Evolutionary conservation across 2,888 invertebrate genomes (phyloP), one percentile per base, ranked within the genome.

Genomic region (Julus scanicus): DNA sequence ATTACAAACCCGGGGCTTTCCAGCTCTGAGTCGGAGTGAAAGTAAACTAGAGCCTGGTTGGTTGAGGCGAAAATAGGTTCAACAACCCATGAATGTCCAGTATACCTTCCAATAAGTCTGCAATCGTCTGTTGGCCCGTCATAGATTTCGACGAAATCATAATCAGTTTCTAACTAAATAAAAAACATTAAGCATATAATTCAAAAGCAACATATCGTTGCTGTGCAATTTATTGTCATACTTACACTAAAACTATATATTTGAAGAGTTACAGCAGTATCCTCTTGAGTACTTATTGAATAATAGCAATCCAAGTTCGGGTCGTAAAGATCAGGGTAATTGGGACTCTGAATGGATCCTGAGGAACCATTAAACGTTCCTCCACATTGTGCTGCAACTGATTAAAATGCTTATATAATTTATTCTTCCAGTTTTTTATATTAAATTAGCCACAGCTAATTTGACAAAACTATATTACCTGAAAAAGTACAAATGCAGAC

Each of bases 41-140:
- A 63, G 13, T 63, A 63, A 63, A 63, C 63, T 2, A 63, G 63
- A 63, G n/a, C 63, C n/a, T n/a, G 63, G 63, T 63, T 63, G 63
- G 63, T 63, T n/a, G 63, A 63, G 20, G 71, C 29, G 5, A 8
- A 29, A 29, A 71, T 3, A 1, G 4, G 5, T 17, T 71, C 3
- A 29, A 9, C 29, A 71, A 4, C 9, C 6, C 8, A 8, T 71
- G 15, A 3, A n/a, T 71, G 5, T 8, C 71, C 71, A 11, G 29
- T 71, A 9, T 17, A 71, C 2, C 8, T 71, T 71, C 29, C 29
- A 1, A 71, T 3, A 71, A 71, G 71, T 2, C 29, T 71, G 29
- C 11, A n/a, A 8, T 71, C 71, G 5, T 29, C 11, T 8, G 71
- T 71, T 29, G 71, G 71, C 71, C 71, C 71, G 17, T 71, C 71